Base-by-base conservation (phyloP, 1,140 invertebrate species). In the Solenopsis invicta region DNA sequence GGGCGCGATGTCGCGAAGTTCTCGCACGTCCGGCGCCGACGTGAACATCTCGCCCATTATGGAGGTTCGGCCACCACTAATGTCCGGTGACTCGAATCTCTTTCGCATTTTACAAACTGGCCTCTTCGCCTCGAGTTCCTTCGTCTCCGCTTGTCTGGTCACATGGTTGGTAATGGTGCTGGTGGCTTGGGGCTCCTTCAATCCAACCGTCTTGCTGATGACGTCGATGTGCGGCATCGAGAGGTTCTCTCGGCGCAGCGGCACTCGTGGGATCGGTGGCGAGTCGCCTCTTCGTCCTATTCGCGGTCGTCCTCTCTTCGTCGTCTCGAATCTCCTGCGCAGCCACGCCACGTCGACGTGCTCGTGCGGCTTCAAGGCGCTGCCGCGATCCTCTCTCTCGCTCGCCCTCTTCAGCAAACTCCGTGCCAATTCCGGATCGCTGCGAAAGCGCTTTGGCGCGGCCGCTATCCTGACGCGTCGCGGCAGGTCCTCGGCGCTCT, bases 141-240 rank as follows among this genome's bases (percentile, higher is more conserved):
- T 88, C 13, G 94, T 91, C 85, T 95, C 94, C 45, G 93, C 92
- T 77, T 84, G 91, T 41, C 90, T 90, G 13, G 76, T 92, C n/a
- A 86, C 88, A 8, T 94, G 95, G 45, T 90, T 92, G 4, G 24
- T 90, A 75, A 91, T 21, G 0, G 93, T 94, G 85, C 94, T 92
- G 24, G 94, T 85, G 76, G 92, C 41, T 4, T 87, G 91, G 9
- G 96, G 95, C 18, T 96, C 96, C 61, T 97, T 97, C 54, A 98
- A 93, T 5, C 96, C 96, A 0, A 97, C 98, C 34, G 97, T 96
- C 94, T 98, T 98, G 91, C 98, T 98, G 87, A 98, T 98, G 1
- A 98, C 97, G 92, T 98, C 98, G 52, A 98, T 98, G 91, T 98
- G 98, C 0, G 98, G 98, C 97, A 98, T 98, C 66, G 97, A 97